A percentile compares a stretch with the other conserved stretches of the same genome.
phyloP scores from a whole-genome alignment of 2,113 vertebrate species.

The Pavo muticus region DNA sequence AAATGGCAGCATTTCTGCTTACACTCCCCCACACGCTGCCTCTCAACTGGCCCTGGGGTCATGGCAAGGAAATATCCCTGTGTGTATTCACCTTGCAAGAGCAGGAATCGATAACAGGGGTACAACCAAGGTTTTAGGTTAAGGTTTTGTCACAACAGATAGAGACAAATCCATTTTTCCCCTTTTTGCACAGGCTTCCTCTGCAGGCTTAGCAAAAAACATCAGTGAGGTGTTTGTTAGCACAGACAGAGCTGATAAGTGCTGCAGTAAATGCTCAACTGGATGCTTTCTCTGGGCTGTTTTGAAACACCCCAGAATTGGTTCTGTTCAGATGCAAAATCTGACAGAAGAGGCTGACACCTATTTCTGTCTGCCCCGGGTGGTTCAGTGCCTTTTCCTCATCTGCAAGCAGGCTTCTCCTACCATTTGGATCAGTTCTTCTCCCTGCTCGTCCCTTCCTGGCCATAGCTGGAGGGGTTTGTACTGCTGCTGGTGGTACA shows the following conservation, averaged over 20 bases:
- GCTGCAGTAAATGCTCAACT: neutral
- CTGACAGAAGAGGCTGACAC: neutral
- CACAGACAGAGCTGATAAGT: neutral
- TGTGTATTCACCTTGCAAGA: neutral
- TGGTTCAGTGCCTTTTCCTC: neutral
- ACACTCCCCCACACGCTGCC: rapidly evolving
- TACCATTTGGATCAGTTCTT: neutral
- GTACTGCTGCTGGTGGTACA: neutral
- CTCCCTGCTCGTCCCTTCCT: neutral
- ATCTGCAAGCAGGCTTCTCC: neutral
- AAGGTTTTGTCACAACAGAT: neutral
- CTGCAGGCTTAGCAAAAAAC: neutral
- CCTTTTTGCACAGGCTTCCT: neutral
- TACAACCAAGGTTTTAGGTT: neutral
- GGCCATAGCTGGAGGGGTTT: neutral
- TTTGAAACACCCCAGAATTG: neutral
- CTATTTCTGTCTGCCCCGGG: neutral
- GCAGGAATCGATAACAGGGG: neutral
- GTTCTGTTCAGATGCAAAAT: neutral
- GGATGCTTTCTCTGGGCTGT: neutral
- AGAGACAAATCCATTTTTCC: neutral
- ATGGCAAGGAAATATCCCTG: rapidly evolving
- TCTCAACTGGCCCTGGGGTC: neutral
- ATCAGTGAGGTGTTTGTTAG: neutral
- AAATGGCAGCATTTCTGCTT: rapidly evolving